A percentile compares a stretch with the other conserved stretches of the same genome.
phyloP scores from a whole-genome alignment of 2,888 invertebrate genomes.

The Lumbricus terrestris region DNA sequence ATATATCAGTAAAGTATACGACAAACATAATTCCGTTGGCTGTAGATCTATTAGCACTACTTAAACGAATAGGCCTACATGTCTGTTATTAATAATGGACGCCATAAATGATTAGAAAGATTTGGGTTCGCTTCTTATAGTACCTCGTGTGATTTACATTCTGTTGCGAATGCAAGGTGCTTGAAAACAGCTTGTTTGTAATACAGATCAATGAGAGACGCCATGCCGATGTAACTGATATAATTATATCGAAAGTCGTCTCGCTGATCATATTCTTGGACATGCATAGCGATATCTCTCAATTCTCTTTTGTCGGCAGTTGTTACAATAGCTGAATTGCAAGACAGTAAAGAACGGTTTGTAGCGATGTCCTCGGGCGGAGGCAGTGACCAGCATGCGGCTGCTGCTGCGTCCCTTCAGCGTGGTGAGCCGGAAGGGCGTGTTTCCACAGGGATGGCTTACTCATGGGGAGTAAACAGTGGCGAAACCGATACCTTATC shows the following conservation, averaged over 20 bases:
- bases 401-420: background rate
- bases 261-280: background rate
- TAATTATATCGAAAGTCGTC: background rate
- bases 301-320: background rate
- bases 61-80: too few species aligned
- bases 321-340: background rate
- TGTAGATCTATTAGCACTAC: too few species aligned
- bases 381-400: background rate
- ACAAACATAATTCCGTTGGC: too few species aligned
- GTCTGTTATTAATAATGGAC: too few species aligned
- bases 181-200: background rate
- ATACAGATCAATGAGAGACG: background rate
- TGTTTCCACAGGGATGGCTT: background rate
- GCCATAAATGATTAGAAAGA: too few species aligned
- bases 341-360: background rate
- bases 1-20: too few species aligned
- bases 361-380: background rate
- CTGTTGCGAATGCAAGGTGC: background rate
- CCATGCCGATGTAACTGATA: background rate
- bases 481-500: background rate
- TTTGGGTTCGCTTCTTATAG: background rate
- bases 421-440: background rate
- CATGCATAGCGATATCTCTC: background rate
- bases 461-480: background rate
- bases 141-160: background rate